Conservation (phyloP, 2,888 invertebrate species). For the Coelogynopora nodosa region DNA sequence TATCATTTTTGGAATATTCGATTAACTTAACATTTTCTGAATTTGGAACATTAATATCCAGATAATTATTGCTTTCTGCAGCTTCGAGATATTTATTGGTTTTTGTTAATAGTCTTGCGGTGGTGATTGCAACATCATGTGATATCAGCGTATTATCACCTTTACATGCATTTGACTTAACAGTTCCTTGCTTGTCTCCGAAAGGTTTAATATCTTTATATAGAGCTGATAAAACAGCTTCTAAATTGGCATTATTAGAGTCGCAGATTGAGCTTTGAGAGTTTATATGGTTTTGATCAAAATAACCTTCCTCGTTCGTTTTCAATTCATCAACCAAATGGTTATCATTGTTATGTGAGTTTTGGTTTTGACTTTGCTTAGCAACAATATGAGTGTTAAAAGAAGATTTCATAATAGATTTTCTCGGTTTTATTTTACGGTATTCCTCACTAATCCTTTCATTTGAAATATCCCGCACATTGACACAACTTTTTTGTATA, state of each 20-base stretch:
- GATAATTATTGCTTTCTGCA: not conserved
- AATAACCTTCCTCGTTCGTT: not conserved
- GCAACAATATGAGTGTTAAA: not conserved
- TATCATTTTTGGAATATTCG: no score
- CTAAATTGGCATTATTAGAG: not conserved
- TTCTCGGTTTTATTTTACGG: not conserved
- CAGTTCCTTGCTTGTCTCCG: not conserved
- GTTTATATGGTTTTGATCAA: no score
- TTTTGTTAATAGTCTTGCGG: no score
- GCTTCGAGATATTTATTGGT: no score
- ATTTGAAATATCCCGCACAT: not conserved
- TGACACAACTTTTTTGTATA: not conserved
- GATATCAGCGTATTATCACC: no score
- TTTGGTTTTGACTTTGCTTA: not conserved
- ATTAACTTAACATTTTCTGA: no score
- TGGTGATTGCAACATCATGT: no score
- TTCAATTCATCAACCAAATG: not conserved
- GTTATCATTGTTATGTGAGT: not conserved
- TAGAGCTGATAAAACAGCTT: not conserved
- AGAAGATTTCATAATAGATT: not conserved
- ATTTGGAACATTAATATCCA: not conserved
- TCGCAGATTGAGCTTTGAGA: not conserved
- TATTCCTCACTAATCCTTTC: not conserved
- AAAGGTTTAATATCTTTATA: not conserved
- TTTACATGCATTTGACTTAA: no score